Evolutionary conservation across 2,888 invertebrate genomes (phyloP), one percentile per base, ranked within the genome.

Genomic region (Apodemia mormo): DNA sequence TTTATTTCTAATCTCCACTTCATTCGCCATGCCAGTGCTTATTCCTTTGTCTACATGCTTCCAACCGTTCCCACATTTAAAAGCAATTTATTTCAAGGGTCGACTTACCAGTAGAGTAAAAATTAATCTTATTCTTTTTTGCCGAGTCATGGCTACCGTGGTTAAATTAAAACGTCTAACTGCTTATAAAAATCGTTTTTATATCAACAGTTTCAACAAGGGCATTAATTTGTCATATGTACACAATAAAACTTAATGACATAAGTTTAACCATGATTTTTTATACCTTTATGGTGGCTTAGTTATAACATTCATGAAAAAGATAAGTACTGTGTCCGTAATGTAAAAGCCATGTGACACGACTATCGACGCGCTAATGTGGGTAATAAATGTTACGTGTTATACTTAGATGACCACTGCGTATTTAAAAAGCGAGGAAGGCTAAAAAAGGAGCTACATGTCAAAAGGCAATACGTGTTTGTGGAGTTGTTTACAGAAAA

Each of bases 91-190:
- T 87, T 85, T 83, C 81, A 77, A 83, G 80, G 78, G 78, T 81
- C 77, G 81, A 79, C 78, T 81, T 82, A 81, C 80, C 85, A 80
- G 80, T 84, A 86, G 49, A 61, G 66, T 68, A 65, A 82, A 88
- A 86, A 90, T 87, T 87, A 90, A 90, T 91, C 86, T 84, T 86
- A 85, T 85, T 82, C 84, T 86, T 89, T 90, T 86, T 81, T 82
- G 92, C 79, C 80, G 80, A 90, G 89, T 92, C 92, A 92, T 85
- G 81, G 90, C 90, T 91, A 91, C 92, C 92, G 92, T 87, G 86
- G 85, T 86, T 85, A 86, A 87, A 90, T 89, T 87, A 87, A 89
- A 89, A 87, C 80, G 81, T 83, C 79, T 80, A 79, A 83, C 83
- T 86, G 84, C 85, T 52, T 66, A 65, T 68, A 68, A 69, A 68